Evolutionary conservation across 2,888 invertebrate genomes (phyloP), one percentile per base, ranked within the genome.

Genomic region (Xestia ashworthii): DNA sequence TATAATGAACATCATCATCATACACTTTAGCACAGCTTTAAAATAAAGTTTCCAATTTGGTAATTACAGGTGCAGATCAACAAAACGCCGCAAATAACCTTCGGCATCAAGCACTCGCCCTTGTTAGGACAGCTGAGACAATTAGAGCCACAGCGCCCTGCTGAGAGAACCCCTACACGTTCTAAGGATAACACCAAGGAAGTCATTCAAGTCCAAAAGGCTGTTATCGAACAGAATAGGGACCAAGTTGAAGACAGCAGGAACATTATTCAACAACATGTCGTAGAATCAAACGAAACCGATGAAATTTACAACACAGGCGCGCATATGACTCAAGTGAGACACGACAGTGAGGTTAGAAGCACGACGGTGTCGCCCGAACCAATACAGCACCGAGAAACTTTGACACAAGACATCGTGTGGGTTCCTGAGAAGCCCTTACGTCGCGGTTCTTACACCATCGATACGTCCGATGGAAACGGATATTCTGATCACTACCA

Each of bases 91-190:
- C 95, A 96, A 85, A 96, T 96, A 90, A 98, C 98, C 83, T 99
- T 99, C 91, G 99, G 99, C 86, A 99, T 99, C 90, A 98, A 98
- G 93, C 99, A 99, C 94, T 99, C 98, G n/a, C 98, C 97, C 32
- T 98, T 98, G 90, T 97, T 97, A 86, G 97, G 97, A 25, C 97
- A 97, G 86, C 88, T 97, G 32, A 96, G 93, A 89, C 94, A 94
- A 12, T 91, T 95, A 65, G 89, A 93, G 25, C 88, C 92, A 19
- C 82, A 88, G 68, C 90, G 87, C 46, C 74, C 90, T 9, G 80
- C 78, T 53, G 90, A 92, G 60, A 89, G 85, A 78, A 78, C 86
- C 80, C 68, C 81, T 14, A 87, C 81, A 12, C 74, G 76, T 53
- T 72, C 76, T 38, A 69, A 48, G 22, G 81, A 83, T 65, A 85